phyloP scores from a whole-genome alignment of 2,888 invertebrate species.

The Torymus auratus region DNA sequence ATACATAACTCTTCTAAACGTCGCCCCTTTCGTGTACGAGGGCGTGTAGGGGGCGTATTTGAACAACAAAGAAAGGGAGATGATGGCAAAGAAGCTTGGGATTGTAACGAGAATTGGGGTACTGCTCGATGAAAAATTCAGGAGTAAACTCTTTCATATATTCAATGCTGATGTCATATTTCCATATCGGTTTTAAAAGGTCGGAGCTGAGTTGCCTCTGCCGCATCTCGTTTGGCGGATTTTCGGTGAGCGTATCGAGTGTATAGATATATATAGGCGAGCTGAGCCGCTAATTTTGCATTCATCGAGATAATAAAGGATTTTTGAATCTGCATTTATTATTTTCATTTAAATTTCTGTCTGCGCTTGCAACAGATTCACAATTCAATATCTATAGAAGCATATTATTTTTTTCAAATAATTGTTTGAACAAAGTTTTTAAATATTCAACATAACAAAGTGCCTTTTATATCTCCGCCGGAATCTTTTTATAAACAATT shows the following conservation, averaged over 20 bases:
- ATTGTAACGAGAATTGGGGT: slow-evolving; percentile 30
- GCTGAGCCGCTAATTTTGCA: slow-evolving; percentile 10
- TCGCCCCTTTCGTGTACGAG: not conserved
- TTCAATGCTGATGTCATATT: slow-evolving; percentile 43
- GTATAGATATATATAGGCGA: not conserved
- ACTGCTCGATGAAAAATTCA: slow-evolving; percentile 43
- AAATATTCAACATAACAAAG: too few relatives aligned
- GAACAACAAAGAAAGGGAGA: not conserved
- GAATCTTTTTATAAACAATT: too few relatives aligned
- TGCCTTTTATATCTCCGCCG: too few relatives aligned
- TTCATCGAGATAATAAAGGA: slow-evolving; percentile 5
- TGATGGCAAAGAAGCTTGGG: not conserved
- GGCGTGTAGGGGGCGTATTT: not conserved
- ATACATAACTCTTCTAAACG: too few relatives aligned
- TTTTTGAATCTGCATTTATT: too few relatives aligned
- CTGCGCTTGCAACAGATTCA: too few relatives aligned
- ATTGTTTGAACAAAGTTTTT: too few relatives aligned
- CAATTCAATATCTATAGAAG: too few relatives aligned
- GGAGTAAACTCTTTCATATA: slow-evolving; percentile 36
- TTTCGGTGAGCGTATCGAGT: too few relatives aligned
- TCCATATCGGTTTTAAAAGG: slow-evolving; percentile 35
- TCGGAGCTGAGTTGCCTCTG: not conserved
- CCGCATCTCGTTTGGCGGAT: not conserved
- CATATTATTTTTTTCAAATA: too few relatives aligned
- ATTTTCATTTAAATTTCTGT: too few relatives aligned